Percentiles rank a stretch among this genome's conserved stretches.
phyloP scores from a whole-genome alignment of 2,888 invertebrate species.

The Xylota sylvarum region DNA sequence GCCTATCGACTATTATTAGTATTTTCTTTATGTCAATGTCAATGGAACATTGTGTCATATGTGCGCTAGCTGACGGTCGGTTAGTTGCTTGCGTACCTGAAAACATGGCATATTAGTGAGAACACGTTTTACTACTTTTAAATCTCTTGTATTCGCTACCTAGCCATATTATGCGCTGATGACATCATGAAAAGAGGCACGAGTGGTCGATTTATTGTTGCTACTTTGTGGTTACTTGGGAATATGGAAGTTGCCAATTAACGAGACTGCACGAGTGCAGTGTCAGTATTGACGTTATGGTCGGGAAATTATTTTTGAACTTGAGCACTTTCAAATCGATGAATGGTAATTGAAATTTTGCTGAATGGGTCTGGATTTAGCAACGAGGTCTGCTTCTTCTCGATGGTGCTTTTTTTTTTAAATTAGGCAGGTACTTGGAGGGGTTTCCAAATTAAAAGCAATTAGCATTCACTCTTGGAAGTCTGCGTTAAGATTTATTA shows the following conservation, averaged over 20 bases:
- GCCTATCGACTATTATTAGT: conserved; percentile 55
- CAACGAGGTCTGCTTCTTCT: neutral
- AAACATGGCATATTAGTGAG: conserved; percentile 28
- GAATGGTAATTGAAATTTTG: conserved; percentile 23
- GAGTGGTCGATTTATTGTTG: conserved; percentile 24
- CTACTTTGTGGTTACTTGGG: neutral
- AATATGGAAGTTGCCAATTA: conserved; percentile 60
- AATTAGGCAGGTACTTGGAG: neutral
- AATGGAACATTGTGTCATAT: conserved; percentile 66
- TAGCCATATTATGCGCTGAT: conserved; percentile 22
- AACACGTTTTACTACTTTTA: conserved; percentile 67
- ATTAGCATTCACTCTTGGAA: neutral
- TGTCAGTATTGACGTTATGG: conserved; percentile 38
- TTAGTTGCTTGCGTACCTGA: conserved; percentile 26
- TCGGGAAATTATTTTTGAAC: conserved; percentile 42
- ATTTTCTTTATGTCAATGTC: conserved; percentile 66
- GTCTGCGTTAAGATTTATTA: too few relatives aligned
- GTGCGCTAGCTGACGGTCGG: conserved; percentile 5
- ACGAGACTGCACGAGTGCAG: conserved; percentile 39
- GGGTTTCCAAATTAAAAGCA: neutral
- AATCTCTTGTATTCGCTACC: conserved; percentile 12
- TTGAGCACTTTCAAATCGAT: conserved; percentile 52
- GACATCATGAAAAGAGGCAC: conserved; percentile 59
- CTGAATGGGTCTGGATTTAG: neutral
- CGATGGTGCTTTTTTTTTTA: neutral